Conservation (phyloP, 2,797 vertebrate genomes). For the Danio kyathit region DNA sequence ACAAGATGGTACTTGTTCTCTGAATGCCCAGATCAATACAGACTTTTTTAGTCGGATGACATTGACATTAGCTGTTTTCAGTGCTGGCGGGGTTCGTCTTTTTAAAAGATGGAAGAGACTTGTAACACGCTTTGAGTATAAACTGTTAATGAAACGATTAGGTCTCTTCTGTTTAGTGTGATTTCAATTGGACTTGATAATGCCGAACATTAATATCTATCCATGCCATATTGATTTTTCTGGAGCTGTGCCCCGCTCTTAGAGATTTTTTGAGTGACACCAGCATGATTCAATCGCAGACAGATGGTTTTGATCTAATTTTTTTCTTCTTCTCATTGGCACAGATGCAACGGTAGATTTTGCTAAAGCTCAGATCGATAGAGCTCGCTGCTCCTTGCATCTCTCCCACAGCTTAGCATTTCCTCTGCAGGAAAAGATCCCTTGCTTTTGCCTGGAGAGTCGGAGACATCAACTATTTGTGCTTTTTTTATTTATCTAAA, state of each 20-base stretch:
- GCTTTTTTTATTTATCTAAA: conserved; percentile 11
- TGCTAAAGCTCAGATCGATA: conserved; percentile 74
- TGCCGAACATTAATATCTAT: conserved; percentile 81
- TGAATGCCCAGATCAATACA: conserved; percentile 47
- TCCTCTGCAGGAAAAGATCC: conserved; percentile 20
- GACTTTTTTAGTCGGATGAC: conserved; percentile 34
- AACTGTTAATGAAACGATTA: conserved; percentile 76
- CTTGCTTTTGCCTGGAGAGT: not conserved
- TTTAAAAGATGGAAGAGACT: conserved; percentile 56
- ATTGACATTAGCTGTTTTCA: conserved; percentile 40
- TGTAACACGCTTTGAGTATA: conserved; percentile 69
- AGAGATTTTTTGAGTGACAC: conserved; percentile 57
- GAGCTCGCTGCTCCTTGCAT: conserved; percentile 69
- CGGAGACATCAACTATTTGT: conserved; percentile 24
- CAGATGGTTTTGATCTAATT: conserved; percentile 77
- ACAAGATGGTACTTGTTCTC: conserved; percentile 33
- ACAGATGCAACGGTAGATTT: conserved; percentile 77
- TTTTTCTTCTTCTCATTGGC: conserved; percentile 75
- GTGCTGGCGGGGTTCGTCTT: conserved; percentile 3
- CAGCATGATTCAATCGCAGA: conserved; percentile 73
- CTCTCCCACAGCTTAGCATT: conserved; percentile 48
- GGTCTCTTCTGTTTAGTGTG: conserved; percentile 69
- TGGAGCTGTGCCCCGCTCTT: conserved; percentile 66
- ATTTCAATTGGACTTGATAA: conserved; percentile 78
- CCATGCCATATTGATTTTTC: conserved; percentile 76